Base-by-base conservation (phyloP, 2,888 invertebrate species). In the Pseudococcus jackbeardsleyi region DNA sequence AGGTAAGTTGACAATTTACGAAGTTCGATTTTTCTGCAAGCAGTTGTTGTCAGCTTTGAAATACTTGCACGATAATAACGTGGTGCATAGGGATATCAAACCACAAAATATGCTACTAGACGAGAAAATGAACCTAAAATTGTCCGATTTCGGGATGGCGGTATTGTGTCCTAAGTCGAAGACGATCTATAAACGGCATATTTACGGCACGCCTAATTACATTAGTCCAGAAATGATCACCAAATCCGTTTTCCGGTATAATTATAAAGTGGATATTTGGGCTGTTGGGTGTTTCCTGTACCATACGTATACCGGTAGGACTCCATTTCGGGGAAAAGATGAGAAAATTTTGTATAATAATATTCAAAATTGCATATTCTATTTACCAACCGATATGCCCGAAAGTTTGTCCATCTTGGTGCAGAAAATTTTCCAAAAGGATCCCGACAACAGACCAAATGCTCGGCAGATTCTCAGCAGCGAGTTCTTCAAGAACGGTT, bases 161-260 rank as follows among this genome's bases (percentile, higher is more conserved):
- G 85, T 85, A 15, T 33, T 39, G 11, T 85, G 84, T 42, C 72
- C 85, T 7, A 68, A 54, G 42, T 46, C 84, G 11, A 68, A 46
- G 17, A 59, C 77, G 7, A 88, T 88, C 50, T 85, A 85, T 11
- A 88, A 88, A 85, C 50, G 54, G n/a, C 84, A 85, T 17, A 88
- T 88, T 46, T 85, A 85, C 79, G 88, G 88, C 19, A 88, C 88
- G 8, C 88, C 88, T 8, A 88, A 88, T 39, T 88, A 88, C 72
- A 88, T 88, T 12, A 85, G 85, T 15, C 88, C 88, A 1, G 88
- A 88, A 39, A 88, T 88, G 88, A 85, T 88, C 12, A 85, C 84
- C 11, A 85, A 88, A 39, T 42, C 50, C 6, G 46, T 88, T 26
- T 42, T 26, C 39, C 42, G 85, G 4, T 88, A 88, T 77, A 85